Evolutionary conservation across 2,113 vertebrate genomes (phyloP).

Genomic region (Nibea albiflora): DNA sequence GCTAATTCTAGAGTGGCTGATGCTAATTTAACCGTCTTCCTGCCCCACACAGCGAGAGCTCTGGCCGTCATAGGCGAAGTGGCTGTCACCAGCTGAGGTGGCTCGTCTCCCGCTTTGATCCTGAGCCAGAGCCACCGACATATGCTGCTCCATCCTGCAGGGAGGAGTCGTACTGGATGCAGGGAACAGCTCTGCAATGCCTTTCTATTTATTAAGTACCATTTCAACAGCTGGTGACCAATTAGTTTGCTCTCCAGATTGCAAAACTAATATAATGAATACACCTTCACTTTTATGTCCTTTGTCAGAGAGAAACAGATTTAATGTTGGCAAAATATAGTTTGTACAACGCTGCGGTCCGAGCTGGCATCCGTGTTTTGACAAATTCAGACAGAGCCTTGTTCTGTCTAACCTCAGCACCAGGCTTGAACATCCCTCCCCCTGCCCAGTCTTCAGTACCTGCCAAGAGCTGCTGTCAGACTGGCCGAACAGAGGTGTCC

Average conservation of each 20-base stretch:
- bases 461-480: constrained; percentile 39
- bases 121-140: constrained; percentile 72
- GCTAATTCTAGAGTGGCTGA: constrained; percentile 32
- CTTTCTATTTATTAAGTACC: constrained; percentile 61
- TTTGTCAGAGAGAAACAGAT: constrained; percentile 29
- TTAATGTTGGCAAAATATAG: constrained; percentile 27
- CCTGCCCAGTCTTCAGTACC: constrained; percentile 1
- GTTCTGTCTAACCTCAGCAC: not conserved
- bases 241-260: constrained; percentile 66
- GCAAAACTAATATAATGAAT: constrained; percentile 47
- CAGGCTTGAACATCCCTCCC: constrained; percentile 21
- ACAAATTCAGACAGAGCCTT: not conserved
- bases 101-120: constrained; percentile 73
- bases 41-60: constrained; percentile 35
- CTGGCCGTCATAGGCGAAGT: constrained; percentile 41
- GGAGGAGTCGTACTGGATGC: constrained; percentile 67
- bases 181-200: constrained; percentile 49
- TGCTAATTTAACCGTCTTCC: constrained; percentile 46
- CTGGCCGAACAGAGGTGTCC: constrained; percentile 27
- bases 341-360: constrained; percentile 1
- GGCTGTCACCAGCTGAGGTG: constrained; percentile 65
- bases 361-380: not conserved
- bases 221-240: constrained; percentile 68
- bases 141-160: constrained; percentile 73
- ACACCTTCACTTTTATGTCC: constrained; percentile 47